Percentiles rank a stretch among this genome's conserved stretches.
phyloP scores from a whole-genome alignment of 2,797 vertebrate species.

The Ceryle rudis region DNA sequence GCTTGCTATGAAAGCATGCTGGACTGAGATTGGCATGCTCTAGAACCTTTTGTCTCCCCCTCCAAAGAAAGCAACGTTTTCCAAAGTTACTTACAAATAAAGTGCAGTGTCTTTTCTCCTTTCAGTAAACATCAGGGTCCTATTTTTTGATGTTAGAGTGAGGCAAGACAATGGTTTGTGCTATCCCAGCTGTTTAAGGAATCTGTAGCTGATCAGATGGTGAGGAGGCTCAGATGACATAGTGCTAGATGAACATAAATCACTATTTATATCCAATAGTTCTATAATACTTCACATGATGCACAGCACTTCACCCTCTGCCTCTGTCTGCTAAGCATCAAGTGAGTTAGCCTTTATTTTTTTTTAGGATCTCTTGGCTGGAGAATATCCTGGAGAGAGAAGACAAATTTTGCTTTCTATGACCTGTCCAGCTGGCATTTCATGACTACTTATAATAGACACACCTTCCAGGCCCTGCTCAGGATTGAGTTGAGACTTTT shows the following conservation, averaged over 20 bases:
- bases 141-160: background rate
- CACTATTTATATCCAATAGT: constrained; percentile 11
- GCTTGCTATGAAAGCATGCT: background rate
- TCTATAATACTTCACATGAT: constrained; percentile 33
- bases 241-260: background rate
- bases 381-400: background rate
- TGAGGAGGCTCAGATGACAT: background rate
- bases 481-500: background rate
- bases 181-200: background rate
- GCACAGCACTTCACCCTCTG: background rate
- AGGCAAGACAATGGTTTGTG: constrained; percentile 4
- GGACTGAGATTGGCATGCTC: rapidly evolving
- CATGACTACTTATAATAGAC: rapidly evolving
- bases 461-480: background rate
- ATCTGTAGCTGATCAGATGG: constrained; percentile 30
- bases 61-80: background rate
- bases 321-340: background rate
- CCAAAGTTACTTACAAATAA: background rate
- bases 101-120: background rate
- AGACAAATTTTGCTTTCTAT: background rate
- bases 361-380: background rate
- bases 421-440: background rate
- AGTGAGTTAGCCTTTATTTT: background rate
- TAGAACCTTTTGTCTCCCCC: background rate
- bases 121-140: background rate